Evolutionary conservation across 2,888 invertebrate genomes (phyloP).

Genomic region (Pristionchus japonicus): DNA sequence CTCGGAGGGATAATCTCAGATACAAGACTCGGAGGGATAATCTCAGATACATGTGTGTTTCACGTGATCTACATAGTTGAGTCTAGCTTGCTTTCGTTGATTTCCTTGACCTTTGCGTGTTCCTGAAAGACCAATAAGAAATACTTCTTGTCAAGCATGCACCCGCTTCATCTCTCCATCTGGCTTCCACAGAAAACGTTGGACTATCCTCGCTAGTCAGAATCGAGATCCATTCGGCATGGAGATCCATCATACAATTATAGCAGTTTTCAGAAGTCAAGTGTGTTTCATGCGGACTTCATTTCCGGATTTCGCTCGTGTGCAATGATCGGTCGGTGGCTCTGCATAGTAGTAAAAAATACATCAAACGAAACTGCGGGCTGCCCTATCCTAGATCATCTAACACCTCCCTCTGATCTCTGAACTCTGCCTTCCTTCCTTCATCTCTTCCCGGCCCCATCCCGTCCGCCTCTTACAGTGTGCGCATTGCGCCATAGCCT

Average conservation of each 20-base stretch:
- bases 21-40: too few relatives aligned
- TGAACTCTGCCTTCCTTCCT: neutral
- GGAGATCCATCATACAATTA: neutral
- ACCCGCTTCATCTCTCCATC: too few relatives aligned
- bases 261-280: neutral
- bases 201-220: too few relatives aligned
- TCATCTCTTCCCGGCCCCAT: neutral
- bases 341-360: neutral
- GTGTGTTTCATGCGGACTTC: neutral
- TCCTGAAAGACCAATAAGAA: too few relatives aligned
- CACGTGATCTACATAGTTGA: too few relatives aligned
- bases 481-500: neutral
- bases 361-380: neutral
- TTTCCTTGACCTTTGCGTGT: too few relatives aligned
- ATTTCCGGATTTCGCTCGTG: neutral
- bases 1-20: too few relatives aligned
- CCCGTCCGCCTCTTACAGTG: neutral
- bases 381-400: neutral
- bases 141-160: too few relatives aligned
- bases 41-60: too few relatives aligned
- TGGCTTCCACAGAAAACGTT: too few relatives aligned
- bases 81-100: too few relatives aligned
- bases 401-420: neutral
- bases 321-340: neutral
- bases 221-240: too few relatives aligned